Evolutionary conservation across 2,888 invertebrate genomes (phyloP).

Genomic region (Eueremaeus valkanovi): DNA sequence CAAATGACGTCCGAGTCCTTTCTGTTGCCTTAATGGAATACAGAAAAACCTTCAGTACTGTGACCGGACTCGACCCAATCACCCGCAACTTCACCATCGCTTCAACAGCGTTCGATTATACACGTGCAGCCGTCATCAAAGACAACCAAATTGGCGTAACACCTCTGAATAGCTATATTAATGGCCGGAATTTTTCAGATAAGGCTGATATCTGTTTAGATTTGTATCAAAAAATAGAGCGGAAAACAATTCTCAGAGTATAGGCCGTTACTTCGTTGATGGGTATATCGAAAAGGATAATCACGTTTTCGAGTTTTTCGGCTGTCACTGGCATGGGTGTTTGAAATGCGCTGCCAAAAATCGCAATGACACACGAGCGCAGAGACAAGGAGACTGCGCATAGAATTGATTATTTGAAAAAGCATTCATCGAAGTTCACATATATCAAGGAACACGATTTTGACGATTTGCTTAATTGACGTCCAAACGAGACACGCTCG

Average conservation of each 20-base stretch:
- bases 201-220: conserved; percentile 33
- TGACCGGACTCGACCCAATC: conserved; percentile 27
- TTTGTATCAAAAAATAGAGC: neutral
- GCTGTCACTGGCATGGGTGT: conserved; percentile 36
- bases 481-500: too few relatives aligned
- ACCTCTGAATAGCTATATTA: neutral
- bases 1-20: conserved; percentile 22
- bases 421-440: too few relatives aligned
- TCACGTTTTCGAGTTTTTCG: conserved; percentile 31
- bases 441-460: neutral
- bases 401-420: too few relatives aligned
- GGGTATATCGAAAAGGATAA: conserved; percentile 3
- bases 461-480: too few relatives aligned
- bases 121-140: neutral
- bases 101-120: conserved; percentile 13
- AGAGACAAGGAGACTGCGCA: too few relatives aligned
- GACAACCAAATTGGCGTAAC: neutral
- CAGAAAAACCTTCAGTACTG: neutral
- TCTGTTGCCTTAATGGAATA: neutral
- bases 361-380: neutral
- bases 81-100: conserved; percentile 42
- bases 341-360: neutral
- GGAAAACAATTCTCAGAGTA: neutral
- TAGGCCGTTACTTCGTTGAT: conserved; percentile 25
- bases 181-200: neutral